phyloP scores from a whole-genome alignment of 2,113 vertebrate species.

The Chionomys nivalis region DNA sequence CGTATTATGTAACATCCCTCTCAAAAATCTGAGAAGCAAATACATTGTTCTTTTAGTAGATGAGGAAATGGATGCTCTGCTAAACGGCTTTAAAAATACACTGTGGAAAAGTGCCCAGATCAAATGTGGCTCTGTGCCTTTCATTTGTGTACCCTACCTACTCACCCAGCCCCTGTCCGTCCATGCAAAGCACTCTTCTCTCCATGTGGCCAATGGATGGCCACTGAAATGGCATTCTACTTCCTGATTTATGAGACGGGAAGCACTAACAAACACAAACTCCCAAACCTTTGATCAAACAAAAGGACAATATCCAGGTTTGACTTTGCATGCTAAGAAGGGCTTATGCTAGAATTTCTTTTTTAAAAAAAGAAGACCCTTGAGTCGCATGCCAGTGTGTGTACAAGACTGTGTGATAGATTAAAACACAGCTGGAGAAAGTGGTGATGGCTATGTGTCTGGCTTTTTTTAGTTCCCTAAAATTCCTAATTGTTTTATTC shows the following conservation, averaged over 20 bases:
- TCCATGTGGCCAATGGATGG: too few species aligned
- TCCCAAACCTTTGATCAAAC: not conserved
- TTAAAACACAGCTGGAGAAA: not conserved
- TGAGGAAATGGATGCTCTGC: not conserved
- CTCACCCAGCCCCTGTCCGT: not conserved
- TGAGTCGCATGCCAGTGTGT: not conserved
- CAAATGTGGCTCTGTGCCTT: not conserved
- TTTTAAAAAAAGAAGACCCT: not conserved
- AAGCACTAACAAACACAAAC: not conserved
- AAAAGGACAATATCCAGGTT: not conserved
- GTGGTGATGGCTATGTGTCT: not conserved
- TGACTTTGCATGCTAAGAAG: not conserved
- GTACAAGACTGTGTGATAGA: not conserved
- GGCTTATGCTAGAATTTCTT: not conserved
- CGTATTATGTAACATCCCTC: not conserved
- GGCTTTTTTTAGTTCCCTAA: not conserved
- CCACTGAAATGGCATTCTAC: not conserved
- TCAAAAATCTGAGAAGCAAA: constrained; percentile 1
- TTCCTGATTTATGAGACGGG: not conserved
- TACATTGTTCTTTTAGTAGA: not conserved
- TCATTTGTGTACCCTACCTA: not conserved
- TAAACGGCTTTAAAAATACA: not conserved
- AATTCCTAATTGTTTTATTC: not conserved
- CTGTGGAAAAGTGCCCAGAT: not conserved
- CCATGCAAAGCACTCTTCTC: not conserved